These are phyloP conservation scores for Thumatha senex DNA, from an alignment of 2,888 invertebrate genomes.

Conservation along the genomic window DNA sequence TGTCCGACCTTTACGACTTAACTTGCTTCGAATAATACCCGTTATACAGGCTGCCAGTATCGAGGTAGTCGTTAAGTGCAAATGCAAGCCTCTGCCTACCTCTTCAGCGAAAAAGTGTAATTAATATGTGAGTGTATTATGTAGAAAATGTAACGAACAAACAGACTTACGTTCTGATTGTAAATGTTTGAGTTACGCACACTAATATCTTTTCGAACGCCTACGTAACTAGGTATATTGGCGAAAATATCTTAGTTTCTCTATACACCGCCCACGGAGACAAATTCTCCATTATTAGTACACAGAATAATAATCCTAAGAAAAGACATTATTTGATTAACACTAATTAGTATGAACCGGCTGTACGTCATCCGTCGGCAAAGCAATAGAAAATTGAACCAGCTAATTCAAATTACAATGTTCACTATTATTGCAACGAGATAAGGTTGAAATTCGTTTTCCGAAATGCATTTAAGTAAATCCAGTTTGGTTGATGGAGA, in stretches of 20 bases:
- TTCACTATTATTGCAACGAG: constrained; percentile 20
- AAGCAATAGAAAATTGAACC: constrained; percentile 49
- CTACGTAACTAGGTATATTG: too few relatives aligned
- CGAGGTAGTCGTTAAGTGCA: too few relatives aligned
- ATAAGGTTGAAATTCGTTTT: constrained; percentile 33
- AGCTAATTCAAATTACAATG: constrained; percentile 3
- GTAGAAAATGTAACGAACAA: too few relatives aligned
- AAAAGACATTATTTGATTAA: constrained; percentile 79
- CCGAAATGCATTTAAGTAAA: constrained; percentile 31
- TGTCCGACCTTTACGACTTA: too few relatives aligned
- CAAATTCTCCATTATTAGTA: constrained; percentile 39
- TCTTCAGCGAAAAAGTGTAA: too few relatives aligned
- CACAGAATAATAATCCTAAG: constrained; percentile 57
- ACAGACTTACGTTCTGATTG: too few relatives aligned
- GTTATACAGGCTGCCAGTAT: too few relatives aligned
- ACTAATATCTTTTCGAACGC: too few relatives aligned
- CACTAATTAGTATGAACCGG: constrained; percentile 79
- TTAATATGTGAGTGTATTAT: too few relatives aligned
- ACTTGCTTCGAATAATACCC: too few relatives aligned
- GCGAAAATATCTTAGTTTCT: background rate
- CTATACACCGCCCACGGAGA: constrained; percentile 19
- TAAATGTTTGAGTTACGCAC: too few relatives aligned
- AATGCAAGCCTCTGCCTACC: too few relatives aligned
- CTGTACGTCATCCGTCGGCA: constrained; percentile 51
- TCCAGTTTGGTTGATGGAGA: constrained; percentile 58